A percentile compares a stretch with the other conserved stretches of the same genome.
Conservation (phyloP, 1,140 invertebrate genomes). For the Linepithema humile region DNA sequence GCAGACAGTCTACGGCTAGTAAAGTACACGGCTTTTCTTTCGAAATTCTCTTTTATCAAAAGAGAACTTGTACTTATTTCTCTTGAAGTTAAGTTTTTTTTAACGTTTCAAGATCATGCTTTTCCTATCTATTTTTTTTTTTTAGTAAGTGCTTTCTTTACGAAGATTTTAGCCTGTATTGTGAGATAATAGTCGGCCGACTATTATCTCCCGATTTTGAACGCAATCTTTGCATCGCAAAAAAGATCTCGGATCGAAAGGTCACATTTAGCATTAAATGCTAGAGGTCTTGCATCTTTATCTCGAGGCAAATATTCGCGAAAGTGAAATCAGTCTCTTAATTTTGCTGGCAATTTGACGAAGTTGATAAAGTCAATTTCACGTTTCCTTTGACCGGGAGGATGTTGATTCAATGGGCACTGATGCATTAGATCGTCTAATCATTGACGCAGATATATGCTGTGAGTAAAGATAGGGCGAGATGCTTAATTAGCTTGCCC, state of each 20-base stretch:
- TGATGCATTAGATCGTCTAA: conserved; percentile 47
- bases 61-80: no score
- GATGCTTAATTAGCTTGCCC: conserved; percentile 49
- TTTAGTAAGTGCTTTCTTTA: neutral
- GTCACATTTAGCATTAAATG: neutral
- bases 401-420: conserved; percentile 37
- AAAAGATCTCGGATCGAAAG: conserved; percentile 1
- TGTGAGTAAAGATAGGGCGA: conserved; percentile 32
- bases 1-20: neutral
- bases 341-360: conserved; percentile 28
- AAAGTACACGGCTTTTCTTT: neutral
- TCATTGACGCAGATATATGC: conserved; percentile 38
- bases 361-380: neutral
- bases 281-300: neutral
- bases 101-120: neutral
- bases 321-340: conserved; percentile 10
- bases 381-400: conserved; percentile 17
- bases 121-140: neutral
- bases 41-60: conserved; percentile 1
- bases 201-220: neutral
- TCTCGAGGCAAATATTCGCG: neutral
- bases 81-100: no score
- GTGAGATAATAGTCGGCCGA: no score
- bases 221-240: neutral
- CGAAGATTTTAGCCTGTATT: neutral